Percentiles rank a stretch among this genome's conserved stretches.
phyloP scores from a whole-genome alignment of 2,888 invertebrate genomes.

The Diadegma fenestrale region DNA sequence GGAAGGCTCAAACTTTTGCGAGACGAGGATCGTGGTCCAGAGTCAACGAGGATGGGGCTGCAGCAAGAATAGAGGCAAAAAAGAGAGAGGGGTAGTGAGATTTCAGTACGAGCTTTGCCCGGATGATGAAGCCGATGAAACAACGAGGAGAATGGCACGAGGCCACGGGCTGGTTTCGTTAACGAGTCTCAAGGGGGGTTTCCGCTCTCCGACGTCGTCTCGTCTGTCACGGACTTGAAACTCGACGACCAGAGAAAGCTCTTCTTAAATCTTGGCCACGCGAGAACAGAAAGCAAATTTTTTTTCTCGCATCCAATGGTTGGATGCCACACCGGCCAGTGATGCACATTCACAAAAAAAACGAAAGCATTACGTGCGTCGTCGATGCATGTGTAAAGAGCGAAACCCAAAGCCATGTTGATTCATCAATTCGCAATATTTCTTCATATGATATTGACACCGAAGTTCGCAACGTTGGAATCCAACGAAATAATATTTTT shows the following conservation, averaged over 20 bases:
- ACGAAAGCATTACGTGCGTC: neutral
- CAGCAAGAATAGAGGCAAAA: neutral
- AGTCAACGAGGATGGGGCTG: conserved; percentile 53
- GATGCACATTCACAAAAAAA: neutral
- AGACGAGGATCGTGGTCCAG: conserved; percentile 24
- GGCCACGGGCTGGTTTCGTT: conserved; percentile 71
- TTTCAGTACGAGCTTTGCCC: conserved; percentile 40
- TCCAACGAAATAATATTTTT: no score
- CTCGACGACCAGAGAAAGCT: conserved; percentile 57
- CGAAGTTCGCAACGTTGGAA: no score
- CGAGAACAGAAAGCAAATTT: conserved; percentile 21
- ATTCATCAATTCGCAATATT: neutral
- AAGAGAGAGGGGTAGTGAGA: conserved; percentile 23
- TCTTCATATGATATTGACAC: no score
- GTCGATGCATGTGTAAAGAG: no score
- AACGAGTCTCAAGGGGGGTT: conserved; percentile 79
- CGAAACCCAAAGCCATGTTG: neutral
- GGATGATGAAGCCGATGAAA: conserved; percentile 59
- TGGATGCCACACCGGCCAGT: neutral
- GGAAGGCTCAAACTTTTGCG: conserved; percentile 49
- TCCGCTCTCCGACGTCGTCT: conserved; percentile 51
- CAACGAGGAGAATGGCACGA: conserved; percentile 58
- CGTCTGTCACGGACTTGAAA: conserved; percentile 67
- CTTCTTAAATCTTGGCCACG: conserved; percentile 42
- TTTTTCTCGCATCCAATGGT: neutral